Evolutionary conservation across 2,797 vertebrate genomes (phyloP).

Genomic region (Sebastes paucispinis): DNA sequence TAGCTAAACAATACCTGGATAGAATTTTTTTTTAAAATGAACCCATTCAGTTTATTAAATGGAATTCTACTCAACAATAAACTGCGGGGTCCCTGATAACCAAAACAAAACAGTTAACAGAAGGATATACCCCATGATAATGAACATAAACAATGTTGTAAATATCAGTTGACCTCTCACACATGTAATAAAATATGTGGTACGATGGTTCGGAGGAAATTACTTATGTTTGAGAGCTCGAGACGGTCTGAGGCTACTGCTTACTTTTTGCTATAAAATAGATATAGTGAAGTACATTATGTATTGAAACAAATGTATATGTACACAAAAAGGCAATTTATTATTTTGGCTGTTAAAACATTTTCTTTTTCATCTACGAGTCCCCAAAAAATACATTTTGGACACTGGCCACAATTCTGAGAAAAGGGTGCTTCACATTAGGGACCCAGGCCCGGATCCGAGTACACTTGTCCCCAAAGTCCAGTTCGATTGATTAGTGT

Average conservation of each 20-base stretch:
- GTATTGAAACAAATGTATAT: not conserved
- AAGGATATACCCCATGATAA: not conserved
- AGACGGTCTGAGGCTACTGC: not conserved
- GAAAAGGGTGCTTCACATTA: not conserved
- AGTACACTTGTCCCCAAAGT: too few species aligned
- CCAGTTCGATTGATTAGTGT: too few species aligned
- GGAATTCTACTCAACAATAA: not conserved
- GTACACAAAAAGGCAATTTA: not conserved
- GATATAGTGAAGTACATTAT: not conserved
- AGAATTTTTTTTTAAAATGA: not conserved
- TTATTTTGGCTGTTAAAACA: not conserved
- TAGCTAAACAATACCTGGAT: not conserved
- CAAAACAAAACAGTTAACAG: not conserved
- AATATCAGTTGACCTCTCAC: not conserved
- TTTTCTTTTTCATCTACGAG: too few species aligned
- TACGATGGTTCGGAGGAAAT: not conserved
- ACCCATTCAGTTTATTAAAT: not conserved
- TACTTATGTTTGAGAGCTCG: not conserved
- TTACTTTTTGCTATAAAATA: not conserved
- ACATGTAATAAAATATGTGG: not conserved
- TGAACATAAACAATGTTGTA: not conserved
- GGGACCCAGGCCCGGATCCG: too few species aligned
- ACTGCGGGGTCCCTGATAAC: not conserved
- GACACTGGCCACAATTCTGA: not conserved
- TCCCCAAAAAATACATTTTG: too few species aligned